Conservation (phyloP, 1,140 invertebrate genomes). For the Pogonomyrmex barbatus region DNA sequence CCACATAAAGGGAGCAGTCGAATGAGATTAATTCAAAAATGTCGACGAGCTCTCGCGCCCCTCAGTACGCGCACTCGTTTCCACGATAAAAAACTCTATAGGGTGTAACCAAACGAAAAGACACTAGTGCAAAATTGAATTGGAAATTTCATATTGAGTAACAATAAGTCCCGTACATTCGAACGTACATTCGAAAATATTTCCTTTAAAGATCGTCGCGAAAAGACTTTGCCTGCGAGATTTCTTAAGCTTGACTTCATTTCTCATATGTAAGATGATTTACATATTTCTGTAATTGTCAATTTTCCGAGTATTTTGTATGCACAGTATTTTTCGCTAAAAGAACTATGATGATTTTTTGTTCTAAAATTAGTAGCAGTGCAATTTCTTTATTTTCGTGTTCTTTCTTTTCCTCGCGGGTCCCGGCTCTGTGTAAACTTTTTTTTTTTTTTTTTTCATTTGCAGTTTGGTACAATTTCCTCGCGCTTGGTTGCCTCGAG, state of each 20-base stretch:
- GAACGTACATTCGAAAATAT: neutral
- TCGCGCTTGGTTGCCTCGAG: conserved; percentile 67
- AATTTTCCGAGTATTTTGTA: neutral
- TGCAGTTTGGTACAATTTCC: conserved; percentile 55
- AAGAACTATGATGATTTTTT: neutral
- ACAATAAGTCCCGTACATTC: neutral
- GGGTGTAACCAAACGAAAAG: conserved; percentile 34
- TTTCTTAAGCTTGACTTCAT: neutral
- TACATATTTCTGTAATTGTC: neutral
- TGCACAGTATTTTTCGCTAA: neutral
- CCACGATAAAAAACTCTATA: conserved; percentile 43
- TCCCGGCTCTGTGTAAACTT: neutral
- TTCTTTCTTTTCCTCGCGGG: conserved; percentile 1
- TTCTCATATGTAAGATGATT: neutral
- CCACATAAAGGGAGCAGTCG: conserved; percentile 80
- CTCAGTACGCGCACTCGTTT: conserved; percentile 60
- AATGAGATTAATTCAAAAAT: conserved; percentile 82
- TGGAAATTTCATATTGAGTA: conserved; percentile 31
- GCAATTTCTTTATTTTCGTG: too few species aligned
- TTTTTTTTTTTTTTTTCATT: conserved; percentile 11
- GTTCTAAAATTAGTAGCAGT: neutral
- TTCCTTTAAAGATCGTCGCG: neutral
- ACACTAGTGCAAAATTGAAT: conserved; percentile 4
- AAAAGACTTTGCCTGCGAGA: neutral
- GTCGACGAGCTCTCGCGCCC: conserved; percentile 72